Conservation (phyloP, 2,888 invertebrate genomes). For the Panorpa germanica region DNA sequence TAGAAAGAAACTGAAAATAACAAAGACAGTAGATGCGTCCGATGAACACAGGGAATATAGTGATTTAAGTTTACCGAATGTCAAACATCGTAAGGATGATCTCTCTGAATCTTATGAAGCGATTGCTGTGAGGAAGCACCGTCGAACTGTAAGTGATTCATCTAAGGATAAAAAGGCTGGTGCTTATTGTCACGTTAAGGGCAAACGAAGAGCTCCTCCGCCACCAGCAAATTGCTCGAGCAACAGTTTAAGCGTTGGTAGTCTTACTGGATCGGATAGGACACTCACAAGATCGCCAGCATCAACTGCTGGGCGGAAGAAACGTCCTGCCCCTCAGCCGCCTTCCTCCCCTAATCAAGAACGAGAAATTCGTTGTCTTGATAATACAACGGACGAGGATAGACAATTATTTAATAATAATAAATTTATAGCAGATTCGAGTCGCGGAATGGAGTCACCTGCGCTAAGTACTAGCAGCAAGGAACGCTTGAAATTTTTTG, state of each 20-base stretch:
- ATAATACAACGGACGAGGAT: no score
- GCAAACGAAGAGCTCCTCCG: conserved; percentile 53
- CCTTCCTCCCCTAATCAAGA: conserved; percentile 18
- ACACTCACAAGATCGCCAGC: conserved; percentile 11
- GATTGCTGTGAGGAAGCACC: conserved; percentile 20
- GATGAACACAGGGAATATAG: conserved; percentile 17
- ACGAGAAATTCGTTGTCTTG: conserved; percentile 10
- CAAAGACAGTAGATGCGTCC: conserved; percentile 15
- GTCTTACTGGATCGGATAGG: conserved; percentile 12
- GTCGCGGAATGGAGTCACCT: no score
- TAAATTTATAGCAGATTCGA: no score
- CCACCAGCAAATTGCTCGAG: conserved; percentile 44
- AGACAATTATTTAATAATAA: no score
- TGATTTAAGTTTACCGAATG: conserved; percentile 22
- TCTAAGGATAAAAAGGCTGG: conserved; percentile 36
- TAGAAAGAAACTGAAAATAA: conserved; percentile 12
- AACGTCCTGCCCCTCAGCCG: conserved; percentile 35
- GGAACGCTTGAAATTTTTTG: no score
- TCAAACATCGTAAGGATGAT: conserved; percentile 8
- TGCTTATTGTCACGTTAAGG: conserved; percentile 44
- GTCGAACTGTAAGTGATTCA: conserved; percentile 41
- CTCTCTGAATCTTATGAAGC: conserved; percentile 3
- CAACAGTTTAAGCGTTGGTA: conserved; percentile 14
- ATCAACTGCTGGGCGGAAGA: conserved; percentile 19
- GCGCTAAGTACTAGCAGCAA: no score